Base-by-base conservation (phyloP, 2,797 vertebrate genomes). In the Margarornis squamiger region DNA sequence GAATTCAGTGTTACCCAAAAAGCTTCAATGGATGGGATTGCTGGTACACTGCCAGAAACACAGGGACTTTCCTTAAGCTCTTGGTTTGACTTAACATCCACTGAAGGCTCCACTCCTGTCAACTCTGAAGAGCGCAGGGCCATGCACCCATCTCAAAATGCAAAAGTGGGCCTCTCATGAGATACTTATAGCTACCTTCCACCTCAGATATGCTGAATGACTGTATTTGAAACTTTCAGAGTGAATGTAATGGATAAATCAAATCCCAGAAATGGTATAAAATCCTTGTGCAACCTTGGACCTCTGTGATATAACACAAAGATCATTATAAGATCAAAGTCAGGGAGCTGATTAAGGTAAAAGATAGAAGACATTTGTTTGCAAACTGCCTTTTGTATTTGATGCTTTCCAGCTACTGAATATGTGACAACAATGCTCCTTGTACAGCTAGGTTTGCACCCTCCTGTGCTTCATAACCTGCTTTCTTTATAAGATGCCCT, bases 1-100 rank as follows among this genome's bases (percentile, higher is more conserved):
- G 71, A 65, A 71, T 43, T 61, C 85, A 67, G 52, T 3, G 2
- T 27, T 61, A 72, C 27, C 36, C 26, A 58, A 24, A 70, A 86
- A 90, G 43, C 49, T 80, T 26, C 65, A 23, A 24, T 58, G 4
- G 3, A 39, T 0, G 45, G 65, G 48, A 57, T 39, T 38, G 63
- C 71, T 79, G 75, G 30, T 39, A 30, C n/a, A 26, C 58, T 78
- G 89, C 58, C 81, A 93, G 81, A 79, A 89, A 29, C 38, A 30
- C 15, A 5, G 92, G 92, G 93, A 80, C 91, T 95, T 95, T 48
- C 92, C 93, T 96, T 55, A 61, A 92, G 83, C 91, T 96, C 91
- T 88, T 92, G 82, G 22, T 93, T 94, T 96, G 87, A 96, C 91
- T 95, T 76, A 62, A 66, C 51, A 92, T 59, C 68, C 65, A 86